phyloP scores from a whole-genome alignment of 2,888 invertebrate genomes.

The Quadriops clusia region DNA sequence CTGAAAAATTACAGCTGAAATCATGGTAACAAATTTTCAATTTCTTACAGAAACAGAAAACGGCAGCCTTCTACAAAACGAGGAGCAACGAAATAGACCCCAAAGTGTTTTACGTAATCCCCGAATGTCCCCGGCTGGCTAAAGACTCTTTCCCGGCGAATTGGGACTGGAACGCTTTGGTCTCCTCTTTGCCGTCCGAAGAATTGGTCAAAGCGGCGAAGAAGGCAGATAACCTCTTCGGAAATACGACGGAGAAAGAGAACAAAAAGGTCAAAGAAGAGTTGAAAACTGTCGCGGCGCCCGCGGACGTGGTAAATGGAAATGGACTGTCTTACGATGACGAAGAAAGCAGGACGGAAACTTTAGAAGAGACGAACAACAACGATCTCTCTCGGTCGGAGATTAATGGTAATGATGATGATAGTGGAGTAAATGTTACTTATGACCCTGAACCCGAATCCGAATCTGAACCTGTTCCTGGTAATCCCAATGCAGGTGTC shows the following conservation, averaged over 20 bases:
- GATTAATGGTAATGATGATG: slow-evolving; percentile 11
- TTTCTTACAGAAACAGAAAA: slow-evolving; percentile 63
- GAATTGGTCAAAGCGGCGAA: slow-evolving; percentile 17
- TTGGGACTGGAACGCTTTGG: slow-evolving; percentile 63
- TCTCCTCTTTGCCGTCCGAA: slow-evolving; percentile 32
- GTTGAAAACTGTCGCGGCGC: slow-evolving; percentile 12
- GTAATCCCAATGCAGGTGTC: slow-evolving; percentile 17
- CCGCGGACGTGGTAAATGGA: slow-evolving; percentile 12
- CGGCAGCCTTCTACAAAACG: slow-evolving; percentile 66
- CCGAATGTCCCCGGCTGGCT: slow-evolving; percentile 71
- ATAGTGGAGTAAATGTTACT: slow-evolving; percentile 16
- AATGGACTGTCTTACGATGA: slow-evolving; percentile 13
- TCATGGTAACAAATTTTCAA: neutral
- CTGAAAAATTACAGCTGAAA: slow-evolving; percentile 4
- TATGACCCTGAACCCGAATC: slow-evolving; percentile 14
- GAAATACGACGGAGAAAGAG: slow-evolving; percentile 14
- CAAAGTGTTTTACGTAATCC: slow-evolving; percentile 54
- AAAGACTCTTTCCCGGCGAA: slow-evolving; percentile 54
- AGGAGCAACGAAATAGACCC: slow-evolving; percentile 67
- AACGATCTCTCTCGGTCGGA: slow-evolving; percentile 9
- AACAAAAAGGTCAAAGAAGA: slow-evolving; percentile 24
- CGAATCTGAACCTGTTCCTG: slow-evolving; percentile 14
- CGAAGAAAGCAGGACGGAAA: slow-evolving; percentile 9
- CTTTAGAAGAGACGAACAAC: slow-evolving; percentile 7
- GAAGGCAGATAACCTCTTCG: slow-evolving; percentile 11